A percentile compares a stretch with the other conserved stretches of the same genome.
These are phyloP conservation scores for Drosophila putrida DNA, from an alignment of 2,888 invertebrate species.

Conservation along the genomic window DNA sequence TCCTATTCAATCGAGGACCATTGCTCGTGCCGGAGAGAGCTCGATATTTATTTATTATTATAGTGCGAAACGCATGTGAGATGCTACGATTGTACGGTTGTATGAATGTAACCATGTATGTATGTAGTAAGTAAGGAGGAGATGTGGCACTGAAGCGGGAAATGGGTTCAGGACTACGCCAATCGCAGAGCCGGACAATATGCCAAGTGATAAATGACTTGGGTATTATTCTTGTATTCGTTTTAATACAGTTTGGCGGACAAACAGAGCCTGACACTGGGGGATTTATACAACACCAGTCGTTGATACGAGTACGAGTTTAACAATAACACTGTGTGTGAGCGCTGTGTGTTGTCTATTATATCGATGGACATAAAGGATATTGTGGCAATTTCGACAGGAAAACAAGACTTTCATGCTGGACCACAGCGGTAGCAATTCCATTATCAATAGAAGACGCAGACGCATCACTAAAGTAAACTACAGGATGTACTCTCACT, in stretches of 20 bases:
- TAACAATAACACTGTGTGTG: conserved; percentile 37
- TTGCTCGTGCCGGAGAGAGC: conserved; percentile 56
- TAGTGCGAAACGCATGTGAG: conserved; percentile 73
- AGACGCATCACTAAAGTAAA: conserved; percentile 50
- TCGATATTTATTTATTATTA: conserved; percentile 79
- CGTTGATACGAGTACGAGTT: conserved; percentile 21
- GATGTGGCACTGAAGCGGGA: conserved; percentile 77
- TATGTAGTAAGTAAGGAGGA: conserved; percentile 30
- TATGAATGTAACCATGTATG: conserved; percentile 6
- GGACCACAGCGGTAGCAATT: conserved; percentile 66
- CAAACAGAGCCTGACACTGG: conserved; percentile 47
- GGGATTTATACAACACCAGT: conserved; percentile 52
- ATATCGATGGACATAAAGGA: conserved; percentile 74
- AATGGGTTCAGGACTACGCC: conserved; percentile 82
- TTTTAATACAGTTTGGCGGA: conserved; percentile 64
- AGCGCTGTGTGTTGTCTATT: conserved; percentile 45
- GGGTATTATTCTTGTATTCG: conserved; percentile 74
- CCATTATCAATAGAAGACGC: conserved; percentile 46
- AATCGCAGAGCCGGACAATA: conserved; percentile 83
- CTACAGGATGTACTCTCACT: conserved; percentile 76
- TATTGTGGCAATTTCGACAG: conserved; percentile 80
- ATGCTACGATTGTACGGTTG: neutral
- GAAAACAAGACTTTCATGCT: conserved; percentile 72
- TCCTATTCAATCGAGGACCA: conserved; percentile 73
- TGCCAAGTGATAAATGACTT: conserved; percentile 84